Evolutionary conservation across 2,888 invertebrate genomes (phyloP).

Genomic region (Sinhomidia bicolor): DNA sequence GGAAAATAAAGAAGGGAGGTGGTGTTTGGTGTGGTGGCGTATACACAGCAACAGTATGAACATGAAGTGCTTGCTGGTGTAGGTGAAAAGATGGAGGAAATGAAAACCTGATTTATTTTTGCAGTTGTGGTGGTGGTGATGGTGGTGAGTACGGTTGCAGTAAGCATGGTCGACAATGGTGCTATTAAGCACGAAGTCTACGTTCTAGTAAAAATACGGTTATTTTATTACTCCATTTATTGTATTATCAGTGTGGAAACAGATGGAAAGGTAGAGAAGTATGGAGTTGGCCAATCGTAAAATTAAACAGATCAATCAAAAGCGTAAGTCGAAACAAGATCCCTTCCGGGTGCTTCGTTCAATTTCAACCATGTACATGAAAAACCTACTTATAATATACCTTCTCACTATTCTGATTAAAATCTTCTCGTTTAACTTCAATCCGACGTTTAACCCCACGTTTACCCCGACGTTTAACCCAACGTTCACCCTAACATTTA

Average conservation of each 20-base stretch:
- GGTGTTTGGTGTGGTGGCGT: not conserved
- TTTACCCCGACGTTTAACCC: too few relatives aligned
- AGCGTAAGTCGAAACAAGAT: too few relatives aligned
- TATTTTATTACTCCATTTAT: slow-evolving; percentile 52
- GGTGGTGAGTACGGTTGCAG: not conserved
- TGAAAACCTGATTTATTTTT: slow-evolving; percentile 7
- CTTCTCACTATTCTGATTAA: too few relatives aligned
- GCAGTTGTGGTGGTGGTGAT: slow-evolving; percentile 12
- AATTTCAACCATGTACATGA: too few relatives aligned
- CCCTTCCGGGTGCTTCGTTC: too few relatives aligned
- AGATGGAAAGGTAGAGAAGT: not conserved
- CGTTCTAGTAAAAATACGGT: slow-evolving; percentile 50
- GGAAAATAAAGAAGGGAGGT: slow-evolving; percentile 57
- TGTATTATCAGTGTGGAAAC: slow-evolving; percentile 50
- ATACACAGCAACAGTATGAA: too few relatives aligned
- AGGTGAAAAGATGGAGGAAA: not conserved
- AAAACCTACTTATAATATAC: too few relatives aligned
- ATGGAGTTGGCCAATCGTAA: not conserved
- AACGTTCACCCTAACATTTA: too few relatives aligned
- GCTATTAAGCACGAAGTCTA: slow-evolving; percentile 49
- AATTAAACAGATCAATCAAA: slow-evolving; percentile 4
- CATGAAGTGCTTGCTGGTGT: too few relatives aligned
- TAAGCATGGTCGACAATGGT: not conserved
- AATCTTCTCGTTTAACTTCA: too few relatives aligned
- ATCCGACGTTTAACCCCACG: too few relatives aligned